Conservation (phyloP, 2,888 invertebrate genomes). For the Chaetoderma sp. region DNA sequence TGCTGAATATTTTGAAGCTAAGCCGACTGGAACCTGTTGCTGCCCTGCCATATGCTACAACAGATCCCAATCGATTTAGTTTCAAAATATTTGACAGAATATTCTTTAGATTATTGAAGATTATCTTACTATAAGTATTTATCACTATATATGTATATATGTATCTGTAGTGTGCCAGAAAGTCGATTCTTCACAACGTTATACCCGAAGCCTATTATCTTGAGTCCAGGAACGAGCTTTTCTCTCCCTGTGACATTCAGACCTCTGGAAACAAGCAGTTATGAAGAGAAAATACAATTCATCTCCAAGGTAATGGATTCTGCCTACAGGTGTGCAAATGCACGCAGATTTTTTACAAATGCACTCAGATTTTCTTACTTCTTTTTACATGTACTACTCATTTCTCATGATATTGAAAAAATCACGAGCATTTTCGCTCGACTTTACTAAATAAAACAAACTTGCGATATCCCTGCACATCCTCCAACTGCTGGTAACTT, state of each 20-base stretch:
- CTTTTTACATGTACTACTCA: background rate
- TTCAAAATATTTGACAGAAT: too few relatives aligned
- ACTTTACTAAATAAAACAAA: background rate
- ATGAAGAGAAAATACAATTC: constrained; percentile 64
- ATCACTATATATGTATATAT: too few relatives aligned
- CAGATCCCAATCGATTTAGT: too few relatives aligned
- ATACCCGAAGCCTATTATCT: constrained; percentile 65
- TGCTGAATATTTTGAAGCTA: too few relatives aligned
- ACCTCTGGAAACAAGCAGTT: constrained; percentile 64
- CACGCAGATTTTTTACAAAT: background rate
- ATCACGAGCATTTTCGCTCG: background rate
- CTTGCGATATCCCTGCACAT: background rate
- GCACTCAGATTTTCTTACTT: background rate
- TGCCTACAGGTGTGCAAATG: background rate
- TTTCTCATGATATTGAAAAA: background rate
- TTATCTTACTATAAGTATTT: too few relatives aligned
- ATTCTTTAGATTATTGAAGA: too few relatives aligned
- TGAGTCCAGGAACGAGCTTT: constrained; percentile 68
- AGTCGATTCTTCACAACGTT: constrained; percentile 65
- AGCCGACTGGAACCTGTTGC: too few relatives aligned
- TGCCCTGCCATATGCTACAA: too few relatives aligned
- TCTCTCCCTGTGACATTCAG: constrained; percentile 67
- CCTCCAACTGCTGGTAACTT: too few relatives aligned
- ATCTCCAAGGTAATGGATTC: constrained; percentile 53
- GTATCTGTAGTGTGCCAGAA: constrained; percentile 55